Percentiles rank a stretch among this genome's conserved stretches.
phyloP scores from a whole-genome alignment of 2,888 invertebrate genomes.

The Melinaea menophilus region DNA sequence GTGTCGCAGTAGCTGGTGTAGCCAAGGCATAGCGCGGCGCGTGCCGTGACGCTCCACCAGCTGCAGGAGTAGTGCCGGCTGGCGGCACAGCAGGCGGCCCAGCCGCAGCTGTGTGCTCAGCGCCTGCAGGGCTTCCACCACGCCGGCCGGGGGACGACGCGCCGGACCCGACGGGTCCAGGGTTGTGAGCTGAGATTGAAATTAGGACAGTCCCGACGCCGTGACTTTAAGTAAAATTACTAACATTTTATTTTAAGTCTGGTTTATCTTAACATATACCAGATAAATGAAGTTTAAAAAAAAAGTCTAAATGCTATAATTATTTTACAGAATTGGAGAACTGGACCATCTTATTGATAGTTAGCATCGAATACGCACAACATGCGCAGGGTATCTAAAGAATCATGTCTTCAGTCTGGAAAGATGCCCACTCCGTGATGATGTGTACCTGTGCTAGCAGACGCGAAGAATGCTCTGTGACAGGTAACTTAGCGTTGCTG shows the following conservation, averaged over 20 bases:
- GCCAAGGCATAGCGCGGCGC: conserved; percentile 97
- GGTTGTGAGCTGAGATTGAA: conserved; percentile 41
- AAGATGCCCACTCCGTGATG: too few species aligned
- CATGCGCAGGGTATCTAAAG: too few species aligned
- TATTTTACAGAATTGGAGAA: too few species aligned
- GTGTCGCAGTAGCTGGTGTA: conserved; percentile 94
- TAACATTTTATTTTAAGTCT: too few species aligned
- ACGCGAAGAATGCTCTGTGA: conserved; percentile 93
- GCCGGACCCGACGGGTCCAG: conserved; percentile 91
- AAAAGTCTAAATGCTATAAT: too few species aligned
- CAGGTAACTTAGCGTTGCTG: conserved; percentile 89
- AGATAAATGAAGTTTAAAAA: too few species aligned
- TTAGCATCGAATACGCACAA: too few species aligned
- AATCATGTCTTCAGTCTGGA: too few species aligned
- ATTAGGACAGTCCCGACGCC: background rate
- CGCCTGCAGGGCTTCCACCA: conserved; percentile 88
- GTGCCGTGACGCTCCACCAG: conserved; percentile 94
- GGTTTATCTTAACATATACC: too few species aligned
- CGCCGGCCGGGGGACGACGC: conserved; percentile 86
- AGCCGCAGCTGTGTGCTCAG: conserved; percentile 88
- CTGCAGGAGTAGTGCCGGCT: conserved; percentile 94
- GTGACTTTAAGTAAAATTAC: too few species aligned
- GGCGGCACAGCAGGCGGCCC: conserved; percentile 93
- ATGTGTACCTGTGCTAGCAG: conserved; percentile 83
- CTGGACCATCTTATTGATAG: too few species aligned